Evolutionary conservation across 2,888 invertebrate genomes (phyloP), one percentile per base, ranked within the genome.

Genomic region (Linyphia triangularis): DNA sequence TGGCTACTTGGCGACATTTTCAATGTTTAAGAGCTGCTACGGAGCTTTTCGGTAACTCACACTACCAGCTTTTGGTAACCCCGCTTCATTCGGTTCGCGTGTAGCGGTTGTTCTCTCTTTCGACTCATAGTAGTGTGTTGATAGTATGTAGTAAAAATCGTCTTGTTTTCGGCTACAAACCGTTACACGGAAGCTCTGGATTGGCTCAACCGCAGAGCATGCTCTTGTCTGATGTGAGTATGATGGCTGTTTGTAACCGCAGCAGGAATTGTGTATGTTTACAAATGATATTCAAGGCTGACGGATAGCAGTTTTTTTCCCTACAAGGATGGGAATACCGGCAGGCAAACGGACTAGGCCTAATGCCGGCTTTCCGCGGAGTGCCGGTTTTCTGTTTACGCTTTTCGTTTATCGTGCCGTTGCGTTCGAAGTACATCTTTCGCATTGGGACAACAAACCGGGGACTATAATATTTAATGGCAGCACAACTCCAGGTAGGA

Each of bases 381-480:
- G 33, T 79, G 72, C 22, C n/a, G 24, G 57, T 28, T 59, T 67
- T 40, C 16, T 43, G 22, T 65, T 84, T 51, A 6, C 69, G 33
- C 24, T 77, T 59, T 51, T 67, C 37, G 30, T 22, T 26, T 69
- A 51, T 70, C 28, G 61, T 19, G 61, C 28, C 33, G 24, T 2
- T 13, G 63, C 85, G 26, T 73, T 86, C 37, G 70, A 78, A 9
- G 57, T 88, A 10, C 63, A 73, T 24, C 65, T 84, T 5, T 79
- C 28, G 24, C 30, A 22, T 24, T 16, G 57, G n/a, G 63, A 84
- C 13, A 84, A 89, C 67, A 78, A 51, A n/a, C 73, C 84, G 16
- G 89, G 89, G 6, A 40, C 13, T 28, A 51, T 79, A 63, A 6
- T 84, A 22, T 84, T 89, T 69, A 84, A 84, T 30, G 28, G 69